A percentile compares a stretch with the other conserved stretches of the same genome.
Evolutionary conservation across 2,797 vertebrate genomes (phyloP).

Genomic region (Phoeniculus purpureus): DNA sequence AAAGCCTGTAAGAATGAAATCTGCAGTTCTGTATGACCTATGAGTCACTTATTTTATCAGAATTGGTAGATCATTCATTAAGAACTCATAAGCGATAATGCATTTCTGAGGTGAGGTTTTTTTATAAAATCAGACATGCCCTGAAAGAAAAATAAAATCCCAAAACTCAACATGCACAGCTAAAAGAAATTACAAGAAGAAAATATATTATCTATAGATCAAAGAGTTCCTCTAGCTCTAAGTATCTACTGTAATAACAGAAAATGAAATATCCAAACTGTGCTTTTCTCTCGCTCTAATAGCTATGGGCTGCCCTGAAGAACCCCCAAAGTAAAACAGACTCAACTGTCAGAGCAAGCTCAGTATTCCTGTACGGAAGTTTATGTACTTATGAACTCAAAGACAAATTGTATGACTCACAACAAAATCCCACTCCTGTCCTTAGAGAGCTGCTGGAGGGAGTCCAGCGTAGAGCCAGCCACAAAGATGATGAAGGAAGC

Average conservation of each 20-base stretch:
- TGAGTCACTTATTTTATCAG: background rate
- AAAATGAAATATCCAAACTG: background rate
- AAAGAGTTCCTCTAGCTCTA: background rate
- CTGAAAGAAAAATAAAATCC: background rate
- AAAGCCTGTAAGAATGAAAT: background rate
- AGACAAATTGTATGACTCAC: background rate
- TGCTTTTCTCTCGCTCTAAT: background rate
- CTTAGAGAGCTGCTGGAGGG: no score
- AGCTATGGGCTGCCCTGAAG: background rate
- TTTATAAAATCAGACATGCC: background rate
- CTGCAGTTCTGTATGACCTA: background rate
- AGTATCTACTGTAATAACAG: background rate
- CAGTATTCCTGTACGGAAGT: background rate
- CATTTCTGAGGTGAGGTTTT: background rate
- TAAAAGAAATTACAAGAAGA: background rate
- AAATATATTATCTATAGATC: background rate
- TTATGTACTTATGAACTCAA: background rate
- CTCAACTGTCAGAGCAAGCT: background rate
- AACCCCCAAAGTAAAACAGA: background rate
- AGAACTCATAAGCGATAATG: background rate
- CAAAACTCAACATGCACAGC: background rate
- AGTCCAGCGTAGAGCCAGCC: no score
- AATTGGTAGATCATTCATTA: background rate
- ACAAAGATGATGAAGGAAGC: no score
- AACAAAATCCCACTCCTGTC: background rate